Evolutionary conservation across 2,797 vertebrate species (phyloP).

Genomic region (Eulemur mongoz): DNA sequence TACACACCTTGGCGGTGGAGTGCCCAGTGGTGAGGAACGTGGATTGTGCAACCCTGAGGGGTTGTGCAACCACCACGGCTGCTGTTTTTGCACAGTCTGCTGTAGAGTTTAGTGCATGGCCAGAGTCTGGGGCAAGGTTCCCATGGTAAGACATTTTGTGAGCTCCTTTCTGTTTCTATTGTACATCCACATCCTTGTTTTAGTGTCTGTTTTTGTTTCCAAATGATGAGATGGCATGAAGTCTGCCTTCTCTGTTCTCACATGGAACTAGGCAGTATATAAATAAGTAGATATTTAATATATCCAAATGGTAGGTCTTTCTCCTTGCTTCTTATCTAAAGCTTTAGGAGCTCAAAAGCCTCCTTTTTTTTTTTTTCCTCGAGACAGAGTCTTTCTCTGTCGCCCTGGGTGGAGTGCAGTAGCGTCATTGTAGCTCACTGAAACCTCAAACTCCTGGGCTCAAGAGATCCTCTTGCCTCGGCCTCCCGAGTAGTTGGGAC

Average conservation of each 20-base stretch:
- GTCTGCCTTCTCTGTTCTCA: neutral
- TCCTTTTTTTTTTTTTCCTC: neutral
- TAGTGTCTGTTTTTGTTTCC: neutral
- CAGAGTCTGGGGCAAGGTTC: neutral
- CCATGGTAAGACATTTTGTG: neutral
- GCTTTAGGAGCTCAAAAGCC: neutral
- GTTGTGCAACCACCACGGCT: neutral
- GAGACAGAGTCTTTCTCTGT: too few species aligned
- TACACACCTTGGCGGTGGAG: neutral
- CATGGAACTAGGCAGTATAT: neutral
- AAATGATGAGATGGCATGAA: neutral
- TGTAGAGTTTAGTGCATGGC: neutral
- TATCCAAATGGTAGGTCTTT: neutral
- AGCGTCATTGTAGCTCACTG: too few species aligned
- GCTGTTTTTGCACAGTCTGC: neutral
- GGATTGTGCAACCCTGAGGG: neutral
- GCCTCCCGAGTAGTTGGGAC: too few species aligned
- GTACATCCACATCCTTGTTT: neutral
- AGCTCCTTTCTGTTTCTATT: conserved; percentile 21
- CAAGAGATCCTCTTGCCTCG: too few species aligned
- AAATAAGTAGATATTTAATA: neutral
- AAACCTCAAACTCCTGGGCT: too few species aligned
- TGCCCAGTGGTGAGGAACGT: neutral
- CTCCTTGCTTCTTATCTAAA: neutral
- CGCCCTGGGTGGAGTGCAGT: too few species aligned